Evolutionary conservation across 2,113 vertebrate species (phyloP).

Genomic region (Podocnemis expansa): DNA sequence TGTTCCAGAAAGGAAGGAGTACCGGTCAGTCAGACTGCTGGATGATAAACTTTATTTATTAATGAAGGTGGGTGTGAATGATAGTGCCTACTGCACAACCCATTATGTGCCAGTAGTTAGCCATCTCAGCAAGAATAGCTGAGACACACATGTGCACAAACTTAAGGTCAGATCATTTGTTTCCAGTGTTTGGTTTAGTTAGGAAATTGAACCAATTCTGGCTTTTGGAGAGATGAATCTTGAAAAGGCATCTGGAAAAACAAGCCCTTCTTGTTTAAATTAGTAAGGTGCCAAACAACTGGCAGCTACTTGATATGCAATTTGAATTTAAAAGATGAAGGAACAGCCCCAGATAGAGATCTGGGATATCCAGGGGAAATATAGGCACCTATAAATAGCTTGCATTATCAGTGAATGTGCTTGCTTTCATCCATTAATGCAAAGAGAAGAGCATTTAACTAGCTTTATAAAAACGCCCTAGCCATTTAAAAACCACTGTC

Average conservation of each 20-base stretch:
- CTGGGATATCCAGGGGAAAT: slow-evolving; percentile 65
- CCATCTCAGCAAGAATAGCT: background rate
- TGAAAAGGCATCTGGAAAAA: slow-evolving; percentile 74
- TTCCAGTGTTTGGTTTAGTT: slow-evolving; percentile 35
- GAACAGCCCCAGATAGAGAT: slow-evolving; percentile 67
- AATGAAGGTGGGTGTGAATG: background rate
- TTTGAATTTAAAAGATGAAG: slow-evolving; percentile 75
- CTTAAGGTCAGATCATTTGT: background rate
- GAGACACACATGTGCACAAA: background rate
- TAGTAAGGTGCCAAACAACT: slow-evolving; percentile 70
- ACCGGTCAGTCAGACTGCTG: background rate
- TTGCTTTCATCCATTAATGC: slow-evolving; percentile 46
- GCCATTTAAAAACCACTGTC: slow-evolving; percentile 38
- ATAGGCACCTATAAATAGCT: slow-evolving; percentile 69
- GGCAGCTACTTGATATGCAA: slow-evolving; percentile 68
- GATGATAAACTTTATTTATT: background rate
- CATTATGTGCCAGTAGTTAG: slow-evolving; percentile 18
- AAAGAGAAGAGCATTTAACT: slow-evolving; percentile 31
- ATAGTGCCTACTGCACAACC: background rate
- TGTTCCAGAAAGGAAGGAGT: background rate
- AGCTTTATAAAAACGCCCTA: slow-evolving; percentile 52
- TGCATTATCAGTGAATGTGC: background rate
- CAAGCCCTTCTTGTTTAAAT: slow-evolving; percentile 72
- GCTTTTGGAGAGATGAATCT: slow-evolving; percentile 71
- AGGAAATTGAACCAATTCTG: slow-evolving; percentile 68